phyloP scores from a whole-genome alignment of 2,888 invertebrate species.

The Lasioglossum leucozonium region DNA sequence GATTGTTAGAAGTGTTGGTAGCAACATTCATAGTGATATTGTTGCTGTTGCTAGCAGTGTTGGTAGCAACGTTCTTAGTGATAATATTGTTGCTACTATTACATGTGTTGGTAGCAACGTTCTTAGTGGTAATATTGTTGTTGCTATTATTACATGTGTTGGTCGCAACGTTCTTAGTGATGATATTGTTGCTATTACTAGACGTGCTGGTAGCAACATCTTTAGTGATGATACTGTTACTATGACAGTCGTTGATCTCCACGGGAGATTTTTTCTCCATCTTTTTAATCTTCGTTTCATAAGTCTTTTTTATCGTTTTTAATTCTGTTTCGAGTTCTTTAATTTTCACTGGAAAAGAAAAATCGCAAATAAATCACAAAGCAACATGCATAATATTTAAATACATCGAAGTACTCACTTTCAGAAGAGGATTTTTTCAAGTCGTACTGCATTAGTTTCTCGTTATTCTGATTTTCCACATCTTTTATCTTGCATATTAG shows the following conservation, averaged over 20 bases:
- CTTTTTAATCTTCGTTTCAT: constrained; percentile 46
- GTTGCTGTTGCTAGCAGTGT: neutral
- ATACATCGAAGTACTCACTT: constrained; percentile 57
- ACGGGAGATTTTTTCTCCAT: constrained; percentile 41
- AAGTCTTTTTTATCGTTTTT: constrained; percentile 51
- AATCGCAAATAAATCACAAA: neutral
- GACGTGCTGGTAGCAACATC: constrained; percentile 13
- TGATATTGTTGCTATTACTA: neutral
- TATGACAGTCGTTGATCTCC: constrained; percentile 22
- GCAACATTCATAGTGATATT: neutral
- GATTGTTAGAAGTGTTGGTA: neutral
- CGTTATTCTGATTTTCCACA: constrained; percentile 61
- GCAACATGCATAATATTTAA: neutral
- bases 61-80: constrained; percentile 5
- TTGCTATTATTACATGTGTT: neutral
- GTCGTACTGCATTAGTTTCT: constrained; percentile 63
- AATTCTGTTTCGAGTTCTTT: constrained; percentile 69
- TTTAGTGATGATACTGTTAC: neutral
- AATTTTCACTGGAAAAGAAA: constrained; percentile 64
- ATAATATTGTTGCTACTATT: neutral
- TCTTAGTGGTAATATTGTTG: neutral
- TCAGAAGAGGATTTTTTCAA: constrained; percentile 67
- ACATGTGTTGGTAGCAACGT: neutral
- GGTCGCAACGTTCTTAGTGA: neutral
- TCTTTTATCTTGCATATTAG: constrained; percentile 74